phyloP scores from a whole-genome alignment of 2,113 vertebrate genomes.

The Leiothrix lutea region DNA sequence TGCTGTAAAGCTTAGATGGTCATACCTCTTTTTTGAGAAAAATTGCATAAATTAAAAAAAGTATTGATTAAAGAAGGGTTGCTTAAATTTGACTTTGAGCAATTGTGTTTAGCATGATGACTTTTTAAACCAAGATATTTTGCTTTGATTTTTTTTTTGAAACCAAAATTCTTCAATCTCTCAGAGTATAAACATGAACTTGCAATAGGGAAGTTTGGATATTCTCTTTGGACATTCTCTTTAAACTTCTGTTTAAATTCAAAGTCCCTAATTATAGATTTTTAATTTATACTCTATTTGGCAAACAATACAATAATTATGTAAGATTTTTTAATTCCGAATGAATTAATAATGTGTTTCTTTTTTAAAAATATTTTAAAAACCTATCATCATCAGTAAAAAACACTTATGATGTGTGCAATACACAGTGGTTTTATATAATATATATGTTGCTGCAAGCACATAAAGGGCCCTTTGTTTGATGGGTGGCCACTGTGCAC shows the following conservation, averaged over 20 bases:
- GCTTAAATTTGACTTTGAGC: not conserved
- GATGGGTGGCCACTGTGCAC: not conserved
- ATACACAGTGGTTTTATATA: not conserved
- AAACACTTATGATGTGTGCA: accelerated
- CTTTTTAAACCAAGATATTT: not conserved
- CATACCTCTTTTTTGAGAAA: not conserved
- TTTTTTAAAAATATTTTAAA: not conserved
- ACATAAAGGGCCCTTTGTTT: not conserved
- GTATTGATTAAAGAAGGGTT: not conserved
- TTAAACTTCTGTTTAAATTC: not conserved
- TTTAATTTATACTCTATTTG: not conserved
- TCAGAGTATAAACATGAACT: not conserved
- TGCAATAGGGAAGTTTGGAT: not conserved
- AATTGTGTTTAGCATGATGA: not conserved
- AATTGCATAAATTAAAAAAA: not conserved
- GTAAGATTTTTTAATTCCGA: not conserved
- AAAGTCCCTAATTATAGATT: not conserved
- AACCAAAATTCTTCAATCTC: not conserved
- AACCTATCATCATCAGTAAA: not conserved
- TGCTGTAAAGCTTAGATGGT: not conserved
- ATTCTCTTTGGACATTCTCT: not conserved
- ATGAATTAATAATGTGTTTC: not conserved
- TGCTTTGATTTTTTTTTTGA: not conserved
- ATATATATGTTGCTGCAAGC: accelerated
- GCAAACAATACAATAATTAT: not conserved